Percentiles rank a stretch among this genome's conserved stretches.
These are phyloP conservation scores for Panonychus citri DNA, from an alignment of 1,140 invertebrate genomes.

Conservation along the genomic window DNA sequence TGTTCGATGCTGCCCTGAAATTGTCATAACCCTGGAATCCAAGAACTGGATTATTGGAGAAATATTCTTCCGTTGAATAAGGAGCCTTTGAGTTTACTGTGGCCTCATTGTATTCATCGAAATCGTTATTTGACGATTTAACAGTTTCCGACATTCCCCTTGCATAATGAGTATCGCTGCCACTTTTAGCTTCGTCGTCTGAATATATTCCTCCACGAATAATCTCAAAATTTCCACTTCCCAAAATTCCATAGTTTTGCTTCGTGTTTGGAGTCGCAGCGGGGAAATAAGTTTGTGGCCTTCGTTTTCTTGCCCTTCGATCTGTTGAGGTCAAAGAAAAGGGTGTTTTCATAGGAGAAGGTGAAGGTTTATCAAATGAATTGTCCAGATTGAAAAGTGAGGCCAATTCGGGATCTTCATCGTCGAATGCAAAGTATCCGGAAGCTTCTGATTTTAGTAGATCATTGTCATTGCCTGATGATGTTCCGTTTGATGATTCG, in stretches of 20 bases:
- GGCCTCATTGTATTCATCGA: neutral
- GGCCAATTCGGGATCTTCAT: neutral
- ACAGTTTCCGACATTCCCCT: neutral
- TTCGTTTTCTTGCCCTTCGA: neutral
- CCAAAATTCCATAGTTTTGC: slow-evolving; percentile 12
- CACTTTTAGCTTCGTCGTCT: neutral
- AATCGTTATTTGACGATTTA: neutral
- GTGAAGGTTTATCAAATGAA: no score
- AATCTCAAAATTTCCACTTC: slow-evolving; percentile 17
- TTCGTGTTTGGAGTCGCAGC: neutral
- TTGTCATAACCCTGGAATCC: slow-evolving; percentile 18
- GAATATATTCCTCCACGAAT: slow-evolving; percentile 15
- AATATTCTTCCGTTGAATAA: slow-evolving; percentile 7
- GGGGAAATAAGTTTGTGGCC: neutral
- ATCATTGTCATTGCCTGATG: neutral
- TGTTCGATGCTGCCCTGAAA: slow-evolving; percentile 6
- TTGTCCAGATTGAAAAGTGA: no score
- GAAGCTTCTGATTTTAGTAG: neutral
- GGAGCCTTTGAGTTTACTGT: neutral
- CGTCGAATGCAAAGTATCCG: neutral
- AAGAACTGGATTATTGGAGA: slow-evolving; percentile 14
- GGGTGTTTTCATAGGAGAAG: no score
- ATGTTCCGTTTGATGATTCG: no score
- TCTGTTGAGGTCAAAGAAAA: no score
- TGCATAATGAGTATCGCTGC: neutral